A percentile compares a stretch with the other conserved stretches of the same genome.
phyloP scores from a whole-genome alignment of 1,140 invertebrate species.

The Drosophila chauvacae region DNA sequence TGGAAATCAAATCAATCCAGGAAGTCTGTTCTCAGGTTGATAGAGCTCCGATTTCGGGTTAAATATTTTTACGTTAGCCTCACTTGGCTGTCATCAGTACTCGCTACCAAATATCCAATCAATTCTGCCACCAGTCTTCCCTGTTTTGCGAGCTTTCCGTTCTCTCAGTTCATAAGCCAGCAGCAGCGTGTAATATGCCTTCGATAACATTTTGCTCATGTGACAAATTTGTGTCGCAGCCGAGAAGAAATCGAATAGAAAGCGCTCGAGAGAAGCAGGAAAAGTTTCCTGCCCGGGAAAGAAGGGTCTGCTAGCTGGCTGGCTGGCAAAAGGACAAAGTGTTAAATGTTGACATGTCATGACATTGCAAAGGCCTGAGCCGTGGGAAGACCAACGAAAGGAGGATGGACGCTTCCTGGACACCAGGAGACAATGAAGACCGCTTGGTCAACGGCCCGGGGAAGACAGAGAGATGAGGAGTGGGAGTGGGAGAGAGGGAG shows the following conservation, averaged over 20 bases:
- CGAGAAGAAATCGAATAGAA: conserved; percentile 16
- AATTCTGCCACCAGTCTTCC: not conserved
- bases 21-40: conserved; percentile 13
- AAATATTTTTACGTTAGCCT: conserved; percentile 37
- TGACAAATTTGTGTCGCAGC: conserved; percentile 75
- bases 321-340: conserved; percentile 56
- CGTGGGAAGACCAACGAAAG: conserved; percentile 27
- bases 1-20: conserved; percentile 37
- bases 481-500: not conserved
- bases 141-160: conserved; percentile 12
- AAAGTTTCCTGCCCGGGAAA: conserved; percentile 51
- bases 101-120: conserved; percentile 34
- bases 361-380: conserved; percentile 67
- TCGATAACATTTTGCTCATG: conserved; percentile 77
- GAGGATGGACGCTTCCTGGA: conserved; percentile 43
- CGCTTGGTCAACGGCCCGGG: conserved; percentile 59
- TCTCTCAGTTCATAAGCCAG: conserved; percentile 62
- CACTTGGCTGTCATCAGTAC: conserved; percentile 15
- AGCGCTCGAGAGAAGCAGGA: conserved; percentile 47
- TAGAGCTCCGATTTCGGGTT: conserved; percentile 31
- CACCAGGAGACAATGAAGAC: conserved; percentile 23
- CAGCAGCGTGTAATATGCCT: conserved; percentile 70
- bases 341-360: conserved; percentile 83
- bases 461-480: not conserved
- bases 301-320: conserved; percentile 9